phyloP scores from a whole-genome alignment of 2,113 vertebrate species.

The Brevimyrus niger region DNA sequence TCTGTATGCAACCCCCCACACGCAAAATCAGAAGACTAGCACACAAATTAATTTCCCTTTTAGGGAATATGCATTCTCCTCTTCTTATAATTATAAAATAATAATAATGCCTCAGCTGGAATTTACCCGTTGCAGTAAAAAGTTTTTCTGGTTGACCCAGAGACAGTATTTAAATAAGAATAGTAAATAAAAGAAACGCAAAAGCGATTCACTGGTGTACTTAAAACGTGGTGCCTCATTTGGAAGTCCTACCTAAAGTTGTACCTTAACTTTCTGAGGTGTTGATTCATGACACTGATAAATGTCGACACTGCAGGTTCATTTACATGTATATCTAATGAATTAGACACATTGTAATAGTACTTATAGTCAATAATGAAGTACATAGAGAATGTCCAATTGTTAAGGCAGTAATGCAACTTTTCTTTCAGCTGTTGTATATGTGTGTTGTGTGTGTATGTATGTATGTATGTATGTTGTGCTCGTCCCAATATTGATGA shows the following conservation, averaged over 20 bases:
- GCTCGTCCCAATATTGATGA: too few relatives aligned
- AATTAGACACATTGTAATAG: too few relatives aligned
- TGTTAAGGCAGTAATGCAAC: too few relatives aligned
- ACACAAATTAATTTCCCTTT: not conserved
- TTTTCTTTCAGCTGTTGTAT: too few relatives aligned
- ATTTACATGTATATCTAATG: not conserved
- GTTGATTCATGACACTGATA: not conserved
- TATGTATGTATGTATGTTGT: too few relatives aligned
- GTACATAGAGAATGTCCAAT: too few relatives aligned
- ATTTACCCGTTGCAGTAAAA: not conserved
- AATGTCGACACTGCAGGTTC: not conserved
- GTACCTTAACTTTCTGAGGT: not conserved
- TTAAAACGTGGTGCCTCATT: not conserved
- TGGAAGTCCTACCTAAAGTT: not conserved
- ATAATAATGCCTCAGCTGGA: not conserved
- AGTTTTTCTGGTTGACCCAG: not conserved
- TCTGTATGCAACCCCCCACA: not conserved
- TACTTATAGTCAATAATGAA: too few relatives aligned
- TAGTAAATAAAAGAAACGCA: not conserved
- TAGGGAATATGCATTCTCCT: not conserved
- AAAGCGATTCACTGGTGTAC: not conserved
- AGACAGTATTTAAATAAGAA: not conserved
- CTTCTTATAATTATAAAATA: not conserved
- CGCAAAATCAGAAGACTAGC: not conserved
- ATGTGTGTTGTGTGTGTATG: too few relatives aligned